phyloP scores from a whole-genome alignment of 2,797 vertebrate genomes.

The Emys orbicularis region DNA sequence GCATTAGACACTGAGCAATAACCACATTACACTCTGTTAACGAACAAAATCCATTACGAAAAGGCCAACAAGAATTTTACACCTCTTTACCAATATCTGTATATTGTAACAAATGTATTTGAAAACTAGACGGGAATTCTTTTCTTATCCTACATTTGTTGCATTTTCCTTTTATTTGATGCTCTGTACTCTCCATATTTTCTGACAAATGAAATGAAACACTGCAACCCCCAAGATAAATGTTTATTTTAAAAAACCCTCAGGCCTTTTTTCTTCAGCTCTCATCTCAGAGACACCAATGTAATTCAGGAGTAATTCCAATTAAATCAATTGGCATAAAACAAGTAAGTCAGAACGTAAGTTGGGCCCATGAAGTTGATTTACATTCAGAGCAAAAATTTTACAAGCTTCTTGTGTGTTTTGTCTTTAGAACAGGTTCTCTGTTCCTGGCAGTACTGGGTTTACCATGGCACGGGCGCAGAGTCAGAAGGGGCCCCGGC shows the following conservation, averaged over 20 bases:
- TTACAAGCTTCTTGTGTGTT: not conserved
- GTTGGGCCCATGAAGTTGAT: not conserved
- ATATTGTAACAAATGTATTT: not conserved
- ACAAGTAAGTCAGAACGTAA: not conserved
- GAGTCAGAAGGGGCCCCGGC: no score
- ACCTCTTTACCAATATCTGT: not conserved
- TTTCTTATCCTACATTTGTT: not conserved
- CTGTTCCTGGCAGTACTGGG: not conserved
- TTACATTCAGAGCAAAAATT: not conserved
- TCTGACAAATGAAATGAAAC: not conserved
- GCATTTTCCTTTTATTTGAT: not conserved
- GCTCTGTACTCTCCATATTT: not conserved
- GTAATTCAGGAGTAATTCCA: not conserved
- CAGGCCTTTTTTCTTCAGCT: not conserved
- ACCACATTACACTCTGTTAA: not conserved
- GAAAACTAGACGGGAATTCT: rapidly evolving
- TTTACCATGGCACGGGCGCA: no score
- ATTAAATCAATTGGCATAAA: not conserved
- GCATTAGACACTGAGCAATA: not conserved
- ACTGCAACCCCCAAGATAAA: not conserved
- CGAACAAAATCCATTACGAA: not conserved
- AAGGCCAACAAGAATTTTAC: not conserved
- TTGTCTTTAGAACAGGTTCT: not conserved
- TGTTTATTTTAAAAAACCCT: not conserved
- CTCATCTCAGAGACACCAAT: not conserved